Evolutionary conservation across 1,140 invertebrate species (phyloP), one percentile per base, ranked within the genome.

Genomic region (Pseudachorutes palmiensis): DNA sequence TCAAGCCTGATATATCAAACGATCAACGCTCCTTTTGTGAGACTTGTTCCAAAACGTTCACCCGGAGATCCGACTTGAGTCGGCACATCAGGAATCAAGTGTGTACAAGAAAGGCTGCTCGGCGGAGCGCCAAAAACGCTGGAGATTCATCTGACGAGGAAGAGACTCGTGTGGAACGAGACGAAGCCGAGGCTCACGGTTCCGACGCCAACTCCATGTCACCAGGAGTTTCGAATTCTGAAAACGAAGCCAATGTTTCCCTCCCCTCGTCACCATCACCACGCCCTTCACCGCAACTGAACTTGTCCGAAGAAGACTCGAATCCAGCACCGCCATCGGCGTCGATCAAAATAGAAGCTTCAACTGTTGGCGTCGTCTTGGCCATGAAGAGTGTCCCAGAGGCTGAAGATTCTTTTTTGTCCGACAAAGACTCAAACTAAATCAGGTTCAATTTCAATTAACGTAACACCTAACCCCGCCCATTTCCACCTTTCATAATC

Each of bases 401-500:
- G 24, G 12, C 51, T 55, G 51, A 55, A 24, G 51, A 55, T 26
- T 55, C 51, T 22, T 55, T 55, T 12, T 22, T 55, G 14, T 55
- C 51, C 12, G 51, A 55, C 24, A 55, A 55, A 55, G 51, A 55
- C 51, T 55, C 51, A 55, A 55, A 55, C 51, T 55, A 24, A 55
- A 45, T 45, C 9, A 45, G 36, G 36, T 45, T 45, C 36, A 45
- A n/a, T n/a, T n/a, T n/a, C n/a, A n/a, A n/a, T n/a, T n/a, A n/a
- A n/a, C n/a, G n/a, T n/a, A n/a, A n/a, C n/a, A n/a, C n/a, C n/a
- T n/a, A n/a, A n/a, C n/a, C n/a, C n/a, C n/a, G n/a, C n/a, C n/a
- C n/a, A n/a, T n/a, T n/a, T n/a, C n/a, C n/a, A n/a, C n/a, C n/a
- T n/a, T n/a, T n/a, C n/a, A n/a, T n/a, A n/a, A n/a, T n/a, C n/a